These are phyloP conservation scores for Enteromius afrohamiltoni DNA, from an alignment of 2,797 vertebrate genomes.

Conservation along the genomic window DNA sequence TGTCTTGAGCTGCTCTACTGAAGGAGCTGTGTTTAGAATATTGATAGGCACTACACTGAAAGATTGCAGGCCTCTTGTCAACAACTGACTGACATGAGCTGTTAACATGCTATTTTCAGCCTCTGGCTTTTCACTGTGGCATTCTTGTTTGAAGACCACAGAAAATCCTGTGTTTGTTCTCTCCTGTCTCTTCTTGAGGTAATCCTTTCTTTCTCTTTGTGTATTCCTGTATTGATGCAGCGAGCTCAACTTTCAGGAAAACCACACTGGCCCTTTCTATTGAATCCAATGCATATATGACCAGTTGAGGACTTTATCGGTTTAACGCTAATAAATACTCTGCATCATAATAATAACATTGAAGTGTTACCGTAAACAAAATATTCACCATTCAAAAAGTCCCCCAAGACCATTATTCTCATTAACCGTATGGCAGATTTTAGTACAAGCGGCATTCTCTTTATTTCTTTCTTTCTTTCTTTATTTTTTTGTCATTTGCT, in stretches of 20 bases:
- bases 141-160: constrained; percentile 71
- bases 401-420: background rate
- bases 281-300: constrained; percentile 59
- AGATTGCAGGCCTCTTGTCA: constrained; percentile 87
- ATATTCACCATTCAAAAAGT: background rate
- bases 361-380: background rate
- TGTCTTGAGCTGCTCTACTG: constrained; percentile 78
- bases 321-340: constrained; percentile 7
- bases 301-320: background rate
- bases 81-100: constrained; percentile 81
- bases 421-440: background rate
- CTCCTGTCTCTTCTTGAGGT: constrained; percentile 65
- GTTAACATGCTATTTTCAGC: constrained; percentile 89
- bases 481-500: constrained; percentile 13
- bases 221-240: constrained; percentile 69
- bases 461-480: background rate
- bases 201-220: constrained; percentile 62
- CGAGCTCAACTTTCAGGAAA: constrained; percentile 74
- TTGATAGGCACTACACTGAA: constrained; percentile 79
- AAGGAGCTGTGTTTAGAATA: constrained; percentile 80
- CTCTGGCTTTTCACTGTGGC: constrained; percentile 72
- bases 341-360: background rate
- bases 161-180: constrained; percentile 63
- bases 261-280: constrained; percentile 68
- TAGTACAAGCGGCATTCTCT: background rate